These are phyloP conservation scores for Cynaeus angustus DNA, from an alignment of 2,888 invertebrate species.

Conservation along the genomic window DNA sequence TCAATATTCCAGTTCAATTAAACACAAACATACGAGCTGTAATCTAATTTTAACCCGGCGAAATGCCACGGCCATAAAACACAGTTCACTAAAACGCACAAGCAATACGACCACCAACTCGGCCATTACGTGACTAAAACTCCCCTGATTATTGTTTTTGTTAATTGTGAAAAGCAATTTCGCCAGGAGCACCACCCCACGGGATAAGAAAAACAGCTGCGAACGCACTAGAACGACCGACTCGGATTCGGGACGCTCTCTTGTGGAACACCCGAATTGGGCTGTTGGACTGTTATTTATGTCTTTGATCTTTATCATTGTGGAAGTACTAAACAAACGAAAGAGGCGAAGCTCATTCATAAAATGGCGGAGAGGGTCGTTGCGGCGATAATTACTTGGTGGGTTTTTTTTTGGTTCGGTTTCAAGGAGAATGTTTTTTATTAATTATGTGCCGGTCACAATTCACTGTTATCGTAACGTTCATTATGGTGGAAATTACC, in stretches of 20 bases:
- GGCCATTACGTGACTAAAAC: constrained; percentile 42
- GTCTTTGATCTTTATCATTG: constrained; percentile 10
- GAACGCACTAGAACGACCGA: neutral
- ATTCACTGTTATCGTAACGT: constrained; percentile 1
- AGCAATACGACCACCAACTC: constrained; percentile 34
- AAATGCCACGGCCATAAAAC: constrained; percentile 53
- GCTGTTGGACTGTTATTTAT: neutral
- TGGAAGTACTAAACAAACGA: constrained; percentile 3
- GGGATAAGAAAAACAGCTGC: constrained; percentile 21
- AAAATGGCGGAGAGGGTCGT: neutral
- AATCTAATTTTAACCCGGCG: constrained; percentile 54
- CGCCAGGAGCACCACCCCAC: constrained; percentile 12
- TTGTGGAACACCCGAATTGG: constrained; percentile 15
- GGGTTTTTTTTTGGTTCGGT: neutral
- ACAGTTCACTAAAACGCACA: constrained; percentile 44
- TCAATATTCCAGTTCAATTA: constrained; percentile 55
- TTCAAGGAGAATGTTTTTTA: neutral
- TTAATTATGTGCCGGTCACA: neutral
- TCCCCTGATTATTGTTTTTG: constrained; percentile 51
- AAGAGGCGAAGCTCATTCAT: constrained; percentile 8
- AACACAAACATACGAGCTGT: constrained; percentile 54
- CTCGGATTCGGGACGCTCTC: constrained; percentile 3
- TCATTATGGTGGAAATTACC: constrained; percentile 32
- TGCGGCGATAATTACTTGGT: neutral
- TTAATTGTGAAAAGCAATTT: constrained; percentile 48